Conservation (phyloP, 1,140 invertebrate genomes). For the Aphidius ervi region DNA sequence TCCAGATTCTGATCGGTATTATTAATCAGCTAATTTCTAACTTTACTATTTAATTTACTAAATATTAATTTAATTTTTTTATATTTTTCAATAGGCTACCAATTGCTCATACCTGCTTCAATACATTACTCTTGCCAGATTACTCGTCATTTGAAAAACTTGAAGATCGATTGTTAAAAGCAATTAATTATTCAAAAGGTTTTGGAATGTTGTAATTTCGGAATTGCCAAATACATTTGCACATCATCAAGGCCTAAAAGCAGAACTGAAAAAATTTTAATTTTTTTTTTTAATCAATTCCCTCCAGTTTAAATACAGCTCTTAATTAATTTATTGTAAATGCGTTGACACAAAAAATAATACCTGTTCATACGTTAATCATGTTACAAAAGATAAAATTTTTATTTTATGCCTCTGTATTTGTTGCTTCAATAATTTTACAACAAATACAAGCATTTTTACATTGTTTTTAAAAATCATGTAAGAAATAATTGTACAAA, state of each 20-base stretch:
- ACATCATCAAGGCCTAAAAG: background rate
- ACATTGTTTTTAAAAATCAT: too few relatives aligned
- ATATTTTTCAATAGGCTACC: slow-evolving; percentile 58
- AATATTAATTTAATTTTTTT: background rate
- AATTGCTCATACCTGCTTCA: slow-evolving; percentile 93
- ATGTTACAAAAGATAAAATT: too few relatives aligned
- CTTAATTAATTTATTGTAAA: too few relatives aligned
- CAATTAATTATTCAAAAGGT: slow-evolving; percentile 84
- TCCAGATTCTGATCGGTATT: slow-evolving; percentile 67
- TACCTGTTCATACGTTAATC: too few relatives aligned
- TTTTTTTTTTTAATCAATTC: background rate
- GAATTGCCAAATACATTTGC: background rate
- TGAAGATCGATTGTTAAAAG: slow-evolving; percentile 81
- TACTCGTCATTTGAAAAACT: slow-evolving; percentile 81
- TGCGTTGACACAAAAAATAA: too few relatives aligned
- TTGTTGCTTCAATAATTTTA: too few relatives aligned
- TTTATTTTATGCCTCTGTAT: too few relatives aligned
- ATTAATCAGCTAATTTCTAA: background rate
- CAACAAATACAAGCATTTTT: too few relatives aligned
- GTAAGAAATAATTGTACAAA: too few relatives aligned
- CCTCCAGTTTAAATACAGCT: background rate
- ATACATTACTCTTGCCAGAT: slow-evolving; percentile 87
- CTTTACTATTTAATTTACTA: too few relatives aligned
- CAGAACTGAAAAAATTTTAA: background rate
- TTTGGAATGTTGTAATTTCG: slow-evolving; percentile 74